Evolutionary conservation across 2,797 vertebrate species (phyloP), one percentile per base, ranked within the genome.

Genomic region (Myripristis murdjan): DNA sequence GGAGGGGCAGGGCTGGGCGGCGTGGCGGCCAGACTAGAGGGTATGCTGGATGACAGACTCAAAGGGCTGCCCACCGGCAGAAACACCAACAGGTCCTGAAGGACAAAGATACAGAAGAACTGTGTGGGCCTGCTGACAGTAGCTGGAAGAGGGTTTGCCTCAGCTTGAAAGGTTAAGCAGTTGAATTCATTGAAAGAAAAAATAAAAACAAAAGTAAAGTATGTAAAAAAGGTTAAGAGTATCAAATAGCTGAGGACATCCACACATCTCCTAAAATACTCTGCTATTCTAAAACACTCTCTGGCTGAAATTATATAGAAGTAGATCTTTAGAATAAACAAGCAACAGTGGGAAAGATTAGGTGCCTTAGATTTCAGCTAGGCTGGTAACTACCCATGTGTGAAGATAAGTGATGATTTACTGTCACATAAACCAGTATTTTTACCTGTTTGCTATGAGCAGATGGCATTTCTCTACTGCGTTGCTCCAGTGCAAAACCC

Each of bases 11-110:
- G 98, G 93, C 97, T 98, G 0, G 98, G 98, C 1, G 98, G 98
- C 0, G 98, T 99, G 73, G 98, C 97, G 26, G 98, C 97, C 90
- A 98, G 92, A 85, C 98, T 99, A 79, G 97, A 99, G 64, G 98
- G 98, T 82, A 99, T 95, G 52, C 98, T 99, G 88, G 97, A 99
- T 72, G 98, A 99, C 85, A 98, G 95, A 91, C 97, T 99, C 88
- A 98, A 82, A 0, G 98, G 98, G 87, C 97, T 99, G 67, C 97
- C 97, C 75, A 97, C 96, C 0, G 98, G 98, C 75, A 99, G 93
- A 90, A 97, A 97, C 82, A 97, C 96, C 91, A 98, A 89, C 90
- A 98, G 79, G 81, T 99, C 98, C 98, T 99, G 91, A 64, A 62
- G 88, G 89, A 60, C 9, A 67, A 39, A 51, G 15, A 70, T 22